Evolutionary conservation across 92 coral and sea anemone genomes (phyloP), one percentile per base, ranked within the genome.

Genomic region (Hydrozoanthus gracilis): DNA sequence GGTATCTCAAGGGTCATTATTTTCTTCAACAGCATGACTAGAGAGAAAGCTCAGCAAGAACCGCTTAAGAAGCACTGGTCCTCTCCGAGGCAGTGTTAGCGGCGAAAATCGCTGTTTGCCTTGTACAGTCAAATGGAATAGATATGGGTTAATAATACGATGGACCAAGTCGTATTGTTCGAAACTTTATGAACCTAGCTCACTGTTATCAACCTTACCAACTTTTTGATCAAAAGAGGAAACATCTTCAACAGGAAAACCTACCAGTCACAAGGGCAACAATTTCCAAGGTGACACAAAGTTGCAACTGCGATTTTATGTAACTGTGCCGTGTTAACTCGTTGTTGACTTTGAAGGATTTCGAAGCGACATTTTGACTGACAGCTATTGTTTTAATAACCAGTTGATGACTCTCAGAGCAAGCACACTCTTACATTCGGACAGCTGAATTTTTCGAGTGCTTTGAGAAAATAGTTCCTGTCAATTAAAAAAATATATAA

Each of bases 331-430:
- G 39, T 35, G 54, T 67, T 48, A 10, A 16, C 9, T 4, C 69
- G 15, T 2, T 48, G 54, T 65, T 64, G 50, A 79, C 27, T 14
- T n/a, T 8, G 39, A 44, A 18, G 7, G 67, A 50, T 56, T 45
- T 5, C 3, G 45, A 56, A 50, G 61, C 20, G 61, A 49, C 79
- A 80, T 75, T 58, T 82, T 73, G 80, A 87, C 82, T 87, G 90
- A 83, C 90, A 87, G 11, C 88, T 67, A 90, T 90, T 90, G 90
- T 90, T 86, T 87, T 56, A 87, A 90, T 76, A 46, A 82, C 35
- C 88, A 76, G 76, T 83, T 87, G 82, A 90, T 65, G 74, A n/a
- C 62, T 80, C 48, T 49, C 58, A 8, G 10, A 13, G 13, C 58
- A 8, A 17, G 73, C 55, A 62, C 61, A 79, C 39, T 16, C 71